Evolutionary conservation across 2,797 vertebrate genomes (phyloP), one percentile per base, ranked within the genome.

Genomic region (Lepus townsendii): DNA sequence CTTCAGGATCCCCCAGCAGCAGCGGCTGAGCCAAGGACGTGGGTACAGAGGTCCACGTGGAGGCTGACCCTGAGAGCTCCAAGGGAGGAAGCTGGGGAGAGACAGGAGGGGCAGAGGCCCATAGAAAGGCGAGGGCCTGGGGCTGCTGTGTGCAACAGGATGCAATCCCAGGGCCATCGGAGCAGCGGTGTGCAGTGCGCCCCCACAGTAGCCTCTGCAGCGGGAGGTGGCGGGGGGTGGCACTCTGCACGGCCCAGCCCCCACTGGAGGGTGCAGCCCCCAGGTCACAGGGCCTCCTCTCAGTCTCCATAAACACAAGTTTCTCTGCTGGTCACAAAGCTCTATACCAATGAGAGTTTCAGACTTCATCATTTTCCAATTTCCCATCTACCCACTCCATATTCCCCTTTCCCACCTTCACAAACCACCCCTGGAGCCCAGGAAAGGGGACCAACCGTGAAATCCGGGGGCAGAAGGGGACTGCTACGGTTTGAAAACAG

Each of bases 241-340:
- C 65, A 20, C 2, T 75, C 42, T 8, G 24, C 1, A 0, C 7
- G 0, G 0, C 27, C 62, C 62, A 4, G 5, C 5, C 3, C 11
- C 42, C 30, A 24, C 32, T 16, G 5, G n/a, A 8, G 42, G 20
- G 13, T 0, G 13, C 42, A 6, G n/a, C 26, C 22, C 30, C 17
- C 1, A 2, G 4, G 16, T 47, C 42, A 47, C 42, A 47, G 42
- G 42, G 42, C 7, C 19, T 3, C 5, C 5, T 38, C 63, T 26
- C 0, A 19, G 16, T 7, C 2, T 35, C 38, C 35, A 4, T 35
- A 9, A 38, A 47, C 0, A 0, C 1, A 26, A 47, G 50, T 32
- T 89, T 54, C 32, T 26, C 38, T 2, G 20, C 17, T 0, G n/a
- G 57, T 5, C 20, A 0, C 0, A 3, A 30, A 4, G 2, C 10